A percentile compares a stretch with the other conserved stretches of the same genome.
phyloP scores from a whole-genome alignment of 1,140 invertebrate genomes.

The Chymomyza costata region DNA sequence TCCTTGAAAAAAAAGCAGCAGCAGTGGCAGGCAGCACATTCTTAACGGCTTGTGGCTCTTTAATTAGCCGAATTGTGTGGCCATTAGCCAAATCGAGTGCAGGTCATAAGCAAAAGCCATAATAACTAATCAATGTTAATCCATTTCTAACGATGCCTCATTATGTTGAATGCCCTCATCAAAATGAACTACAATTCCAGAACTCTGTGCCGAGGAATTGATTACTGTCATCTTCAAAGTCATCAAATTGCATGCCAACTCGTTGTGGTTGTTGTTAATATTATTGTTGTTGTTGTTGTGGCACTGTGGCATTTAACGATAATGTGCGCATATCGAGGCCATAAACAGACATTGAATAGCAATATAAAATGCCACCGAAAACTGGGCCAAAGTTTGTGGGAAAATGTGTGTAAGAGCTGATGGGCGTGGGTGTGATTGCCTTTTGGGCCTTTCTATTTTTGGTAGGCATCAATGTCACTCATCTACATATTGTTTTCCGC shows the following conservation, averaged over 20 bases:
- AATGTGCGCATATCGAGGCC: constrained; percentile 60
- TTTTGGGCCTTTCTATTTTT: neutral
- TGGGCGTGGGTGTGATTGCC: neutral
- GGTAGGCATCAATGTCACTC: neutral
- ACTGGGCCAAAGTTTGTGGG: constrained; percentile 5
- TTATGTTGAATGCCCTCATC: constrained; percentile 31
- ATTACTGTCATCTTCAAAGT: constrained; percentile 49
- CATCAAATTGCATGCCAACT: constrained; percentile 62
- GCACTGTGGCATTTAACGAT: constrained; percentile 50
- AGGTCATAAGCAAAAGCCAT: too few species aligned
- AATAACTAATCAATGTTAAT: constrained; percentile 66
- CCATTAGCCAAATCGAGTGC: neutral
- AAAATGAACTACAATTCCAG: too few species aligned
- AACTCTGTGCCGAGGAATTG: too few species aligned
- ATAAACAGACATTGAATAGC: constrained; percentile 50
- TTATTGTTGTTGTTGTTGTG: constrained; percentile 32
- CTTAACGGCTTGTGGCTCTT: neutral
- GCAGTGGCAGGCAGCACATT: too few species aligned
- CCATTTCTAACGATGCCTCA: constrained; percentile 64
- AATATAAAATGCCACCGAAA: constrained; percentile 31
- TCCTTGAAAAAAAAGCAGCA: too few species aligned
- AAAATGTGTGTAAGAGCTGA: constrained; percentile 1
- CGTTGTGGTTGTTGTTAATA: constrained; percentile 20
- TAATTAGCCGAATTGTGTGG: constrained; percentile 12
- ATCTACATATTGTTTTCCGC: too few species aligned